Evolutionary conservation across 1,140 invertebrate species (phyloP).

Genomic region (Drosophila albomicans): DNA sequence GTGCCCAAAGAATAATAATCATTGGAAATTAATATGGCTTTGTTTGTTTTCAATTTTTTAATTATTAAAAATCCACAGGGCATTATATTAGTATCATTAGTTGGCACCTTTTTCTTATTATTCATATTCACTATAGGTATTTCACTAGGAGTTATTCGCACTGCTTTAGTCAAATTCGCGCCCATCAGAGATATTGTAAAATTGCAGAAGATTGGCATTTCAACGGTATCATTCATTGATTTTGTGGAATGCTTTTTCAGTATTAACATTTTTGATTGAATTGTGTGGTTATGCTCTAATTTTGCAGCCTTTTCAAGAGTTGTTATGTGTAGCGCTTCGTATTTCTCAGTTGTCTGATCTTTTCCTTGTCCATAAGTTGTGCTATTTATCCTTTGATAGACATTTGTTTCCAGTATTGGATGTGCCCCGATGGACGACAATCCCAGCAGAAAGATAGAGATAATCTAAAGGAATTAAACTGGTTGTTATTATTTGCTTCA

Average conservation of each 20-base stretch:
- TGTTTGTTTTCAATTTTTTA: too few species aligned
- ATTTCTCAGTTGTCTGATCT: neutral
- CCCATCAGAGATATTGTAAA: neutral
- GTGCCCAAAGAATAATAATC: too few species aligned
- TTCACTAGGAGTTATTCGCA: neutral
- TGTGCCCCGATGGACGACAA: neutral
- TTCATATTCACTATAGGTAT: neutral
- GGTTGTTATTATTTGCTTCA: neutral
- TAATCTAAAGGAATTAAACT: conserved; percentile 12
- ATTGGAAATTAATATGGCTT: too few species aligned
- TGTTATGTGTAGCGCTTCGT: neutral
- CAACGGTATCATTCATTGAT: neutral
- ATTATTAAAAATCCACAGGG: conserved; percentile 1
- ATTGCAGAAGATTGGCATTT: neutral
- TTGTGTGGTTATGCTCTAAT: neutral
- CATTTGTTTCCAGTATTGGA: neutral
- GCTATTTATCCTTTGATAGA: neutral
- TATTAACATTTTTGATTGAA: neutral
- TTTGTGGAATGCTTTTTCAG: neutral
- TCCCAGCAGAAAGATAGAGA: neutral
- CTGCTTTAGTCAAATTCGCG: neutral
- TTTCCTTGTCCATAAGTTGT: neutral
- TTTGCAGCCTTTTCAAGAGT: neutral
- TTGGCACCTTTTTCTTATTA: neutral
- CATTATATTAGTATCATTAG: neutral